phyloP scores from a whole-genome alignment of 2,113 vertebrate genomes.

The Ranitomeya imitator region DNA sequence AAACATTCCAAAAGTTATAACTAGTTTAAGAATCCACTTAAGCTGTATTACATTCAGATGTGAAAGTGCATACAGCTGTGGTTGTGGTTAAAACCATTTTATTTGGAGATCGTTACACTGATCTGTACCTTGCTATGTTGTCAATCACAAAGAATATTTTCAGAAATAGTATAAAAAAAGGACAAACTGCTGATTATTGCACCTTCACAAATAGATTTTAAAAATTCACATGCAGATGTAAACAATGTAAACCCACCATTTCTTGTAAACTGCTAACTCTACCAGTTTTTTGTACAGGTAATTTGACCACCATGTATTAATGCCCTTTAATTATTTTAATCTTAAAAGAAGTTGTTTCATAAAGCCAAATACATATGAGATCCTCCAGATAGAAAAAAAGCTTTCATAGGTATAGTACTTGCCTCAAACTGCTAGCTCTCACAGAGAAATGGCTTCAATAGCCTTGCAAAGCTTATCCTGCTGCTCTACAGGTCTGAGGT shows the following conservation, averaged over 20 bases:
- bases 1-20: slow-evolving; percentile 44
- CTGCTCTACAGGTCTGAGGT: too few relatives aligned
- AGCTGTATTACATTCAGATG: slow-evolving; percentile 54
- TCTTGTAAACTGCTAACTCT: not conserved
- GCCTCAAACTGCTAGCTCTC: too few relatives aligned
- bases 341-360: not conserved
- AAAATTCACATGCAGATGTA: not conserved
- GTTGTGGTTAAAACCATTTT: slow-evolving; percentile 51
- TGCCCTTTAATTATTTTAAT: not conserved
- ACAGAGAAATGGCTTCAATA: too few relatives aligned
- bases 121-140: slow-evolving; percentile 35
- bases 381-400: too few relatives aligned
- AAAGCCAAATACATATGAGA: not conserved
- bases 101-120: not conserved
- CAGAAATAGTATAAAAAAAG: not conserved
- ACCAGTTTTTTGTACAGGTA: not conserved
- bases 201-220: not conserved
- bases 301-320: not conserved
- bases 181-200: not conserved
- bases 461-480: too few relatives aligned
- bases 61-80: slow-evolving; percentile 49
- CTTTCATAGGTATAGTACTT: too few relatives aligned
- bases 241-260: not conserved
- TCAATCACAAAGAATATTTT: not conserved
- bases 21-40: slow-evolving; percentile 53